A percentile compares a stretch with the other conserved stretches of the same genome.
Conservation (phyloP, 2,888 invertebrate genomes). For the Lathronympha strigana region DNA sequence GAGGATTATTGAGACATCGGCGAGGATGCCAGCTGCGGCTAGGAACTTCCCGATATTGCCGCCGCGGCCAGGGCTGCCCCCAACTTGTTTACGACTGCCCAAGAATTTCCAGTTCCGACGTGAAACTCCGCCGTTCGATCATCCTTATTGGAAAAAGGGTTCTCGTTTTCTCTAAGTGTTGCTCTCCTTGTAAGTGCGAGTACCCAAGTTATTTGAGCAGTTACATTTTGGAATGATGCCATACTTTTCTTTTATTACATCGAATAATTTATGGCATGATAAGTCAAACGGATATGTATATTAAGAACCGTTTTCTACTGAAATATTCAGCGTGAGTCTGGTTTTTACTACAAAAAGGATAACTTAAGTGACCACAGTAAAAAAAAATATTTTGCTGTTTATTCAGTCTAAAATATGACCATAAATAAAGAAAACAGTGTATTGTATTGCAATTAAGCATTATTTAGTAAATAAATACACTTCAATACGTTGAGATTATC, state of each 20-base stretch:
- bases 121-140: slow-evolving; percentile 75
- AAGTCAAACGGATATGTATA: slow-evolving; percentile 46
- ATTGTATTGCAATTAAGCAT: too few species aligned
- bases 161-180: slow-evolving; percentile 58
- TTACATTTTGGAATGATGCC: slow-evolving; percentile 62
- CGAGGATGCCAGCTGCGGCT: slow-evolving; percentile 78
- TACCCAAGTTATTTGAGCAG: slow-evolving; percentile 59
- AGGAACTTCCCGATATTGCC: slow-evolving; percentile 78
- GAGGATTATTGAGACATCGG: slow-evolving; percentile 82
- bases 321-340: background rate
- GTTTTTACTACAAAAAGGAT: background rate
- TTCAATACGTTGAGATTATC: too few species aligned
- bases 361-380: background rate
- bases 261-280: slow-evolving; percentile 56
- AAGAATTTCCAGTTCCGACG: slow-evolving; percentile 66
- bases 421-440: too few species aligned
- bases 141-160: slow-evolving; percentile 73
- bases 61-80: slow-evolving; percentile 66
- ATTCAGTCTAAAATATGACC: too few species aligned
- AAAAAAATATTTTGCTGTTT: too few species aligned
- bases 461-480: too few species aligned
- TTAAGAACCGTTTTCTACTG: slow-evolving; percentile 11
- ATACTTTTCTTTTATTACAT: slow-evolving; percentile 58
- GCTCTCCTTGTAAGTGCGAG: slow-evolving; percentile 56
- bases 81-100: slow-evolving; percentile 79